Base-by-base conservation (phyloP, 2,888 invertebrate genomes). In the Drosophila histrio region DNA sequence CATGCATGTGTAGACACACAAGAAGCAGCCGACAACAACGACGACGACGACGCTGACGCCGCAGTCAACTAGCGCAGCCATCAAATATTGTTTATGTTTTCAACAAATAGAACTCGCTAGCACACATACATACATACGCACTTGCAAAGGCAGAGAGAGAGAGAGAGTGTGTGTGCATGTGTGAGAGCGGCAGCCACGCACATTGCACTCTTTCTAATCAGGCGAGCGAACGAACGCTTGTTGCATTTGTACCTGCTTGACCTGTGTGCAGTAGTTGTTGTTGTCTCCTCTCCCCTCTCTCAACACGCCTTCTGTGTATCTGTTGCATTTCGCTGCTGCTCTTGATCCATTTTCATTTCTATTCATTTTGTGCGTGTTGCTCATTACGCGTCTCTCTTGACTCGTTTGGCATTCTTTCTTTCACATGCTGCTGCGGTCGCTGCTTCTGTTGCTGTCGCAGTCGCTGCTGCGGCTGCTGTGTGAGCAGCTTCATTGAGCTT, bases 241-340 rank as follows among this genome's bases (percentile, higher is more conserved):
- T 87, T 87, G 87, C 82, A 84, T 87, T 87, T 86, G 87, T 83
- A 83, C 82, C 82, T 83, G 82, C 87, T 87, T 83, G 82, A 87
- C 82, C 82, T 84, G 85, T 84, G 85, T 66, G 59, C 26, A 61
- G 38, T 59, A 60, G 61, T 53, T 64, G 57, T 58, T 58, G 39
- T 41, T 30, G n/a, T 43, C 34, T 22, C 26, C 34, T n/a, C 17
- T 46, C 36, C 49, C 19, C 36, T 2, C 21, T 46, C 39, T 30
- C 19, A 21, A 22, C 41, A 30, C 49, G 36, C 39, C 49, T 50
- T 46, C 36, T 73, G 59, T 84, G 66, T 73, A 69, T 81, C 72
- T 83, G 63, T 73, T 81, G 69, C 77, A 68, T 77, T 79, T 69
- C 30, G 69, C 79, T 79, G 84, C 66, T 75, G 87, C 81, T 82